Base-by-base conservation (phyloP, 2,113 vertebrate species). In the Mellivora capensis region DNA sequence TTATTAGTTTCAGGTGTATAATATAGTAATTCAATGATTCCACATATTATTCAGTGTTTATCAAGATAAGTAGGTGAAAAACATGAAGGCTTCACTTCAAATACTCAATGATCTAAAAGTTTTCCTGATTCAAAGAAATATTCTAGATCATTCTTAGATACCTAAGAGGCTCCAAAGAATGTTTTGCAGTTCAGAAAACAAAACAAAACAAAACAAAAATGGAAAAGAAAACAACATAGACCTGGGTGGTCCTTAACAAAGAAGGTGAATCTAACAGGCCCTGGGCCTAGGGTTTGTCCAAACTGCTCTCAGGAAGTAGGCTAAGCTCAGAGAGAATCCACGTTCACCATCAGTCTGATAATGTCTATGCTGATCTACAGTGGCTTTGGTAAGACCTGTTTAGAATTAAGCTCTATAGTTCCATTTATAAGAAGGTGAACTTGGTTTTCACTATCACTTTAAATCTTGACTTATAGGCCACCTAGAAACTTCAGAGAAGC, bases 101-200 rank as follows among this genome's bases (percentile, higher is more conserved):
- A 77, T 69, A 93, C 29, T 82, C 83, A 90, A 31, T 80, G 47
- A 54, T 76, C 17, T 94, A 81, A 90, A 93, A 44, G 3, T 52
- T 96, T 85, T 95, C 31, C n/a, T 77, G 37, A 92, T 23, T 87
- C 34, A 81, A 80, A 94, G 39, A 57, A 95, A 89, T 87, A 91
- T 57, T 84, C 23, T 90, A 29, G 21, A 62, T 86, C 27, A 37
- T 3, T 79, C 52, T 92, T 71, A 64, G 37, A 89, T 57, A 64
- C 1, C 27, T 57, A 44, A 31, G 14, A 74, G 21, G 12, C 34
- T 20, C 49, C 87, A 81, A 59, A 87, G 25, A 91, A 49, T 87
- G 20, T 89, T 92, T 91, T 74, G 4, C 8, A 87, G 13, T 61
- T 90, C 11, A 31, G 81, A 64, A 29, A n/a, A 34, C 23, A 76